Percentiles rank a stretch among this genome's conserved stretches.
phyloP scores from a whole-genome alignment of 2,113 vertebrate species.

The Aplodontia rufa region DNA sequence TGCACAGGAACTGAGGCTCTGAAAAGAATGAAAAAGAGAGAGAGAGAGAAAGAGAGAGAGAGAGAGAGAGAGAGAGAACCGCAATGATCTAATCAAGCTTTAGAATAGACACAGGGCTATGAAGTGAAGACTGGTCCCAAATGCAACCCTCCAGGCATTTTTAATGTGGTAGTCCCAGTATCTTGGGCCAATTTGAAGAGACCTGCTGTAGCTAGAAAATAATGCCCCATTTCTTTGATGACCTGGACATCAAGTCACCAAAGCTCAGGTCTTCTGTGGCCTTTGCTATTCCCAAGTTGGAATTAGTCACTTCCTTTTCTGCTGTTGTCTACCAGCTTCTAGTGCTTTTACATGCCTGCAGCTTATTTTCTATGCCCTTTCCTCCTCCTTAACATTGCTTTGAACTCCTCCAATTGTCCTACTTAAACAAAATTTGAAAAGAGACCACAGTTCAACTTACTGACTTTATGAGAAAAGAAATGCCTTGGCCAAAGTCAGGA shows the following conservation, averaged over 20 bases:
- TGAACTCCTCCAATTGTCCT: neutral
- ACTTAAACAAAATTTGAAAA: neutral
- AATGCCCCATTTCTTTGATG: neutral
- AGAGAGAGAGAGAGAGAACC: too few species aligned
- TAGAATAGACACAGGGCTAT: neutral
- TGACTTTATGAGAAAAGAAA: neutral
- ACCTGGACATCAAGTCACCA: neutral
- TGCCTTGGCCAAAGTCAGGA: neutral
- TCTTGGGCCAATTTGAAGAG: neutral
- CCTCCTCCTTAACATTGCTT: neutral
- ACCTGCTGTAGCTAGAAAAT: neutral
- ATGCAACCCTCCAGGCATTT: neutral
- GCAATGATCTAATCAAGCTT: neutral
- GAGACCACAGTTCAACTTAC: neutral
- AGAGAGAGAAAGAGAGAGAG: too few species aligned
- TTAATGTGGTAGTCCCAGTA: neutral
- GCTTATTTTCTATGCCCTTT: neutral
- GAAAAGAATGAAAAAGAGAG: conserved; percentile 5
- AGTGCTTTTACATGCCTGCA: neutral
- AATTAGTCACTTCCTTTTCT: conserved; percentile 3
- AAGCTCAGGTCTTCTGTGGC: neutral
- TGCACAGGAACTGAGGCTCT: conserved; percentile 18
- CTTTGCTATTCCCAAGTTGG: neutral
- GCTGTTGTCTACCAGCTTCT: neutral
- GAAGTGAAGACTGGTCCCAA: neutral